A percentile compares a stretch with the other conserved stretches of the same genome.
Conservation (phyloP, 2,113 vertebrate species). For the Delphinapterus leucas region DNA sequence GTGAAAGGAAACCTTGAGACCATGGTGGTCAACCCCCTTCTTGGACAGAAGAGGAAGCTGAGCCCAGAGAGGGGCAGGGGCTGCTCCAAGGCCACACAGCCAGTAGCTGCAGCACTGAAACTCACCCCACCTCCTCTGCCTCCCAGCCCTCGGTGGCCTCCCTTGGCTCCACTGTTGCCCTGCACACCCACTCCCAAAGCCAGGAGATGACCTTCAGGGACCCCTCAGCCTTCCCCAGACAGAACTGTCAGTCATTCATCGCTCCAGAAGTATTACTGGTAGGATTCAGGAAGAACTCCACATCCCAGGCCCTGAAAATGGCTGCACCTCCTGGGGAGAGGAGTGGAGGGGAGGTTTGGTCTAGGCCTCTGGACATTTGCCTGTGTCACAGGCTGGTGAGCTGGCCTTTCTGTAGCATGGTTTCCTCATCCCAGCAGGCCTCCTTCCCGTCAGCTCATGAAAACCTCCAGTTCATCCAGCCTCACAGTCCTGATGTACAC, state of each 20-base stretch:
- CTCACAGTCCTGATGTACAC: background rate
- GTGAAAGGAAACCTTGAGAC: background rate
- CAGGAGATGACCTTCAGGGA: background rate
- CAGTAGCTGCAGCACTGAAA: background rate
- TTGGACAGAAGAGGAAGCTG: background rate
- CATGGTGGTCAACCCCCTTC: background rate
- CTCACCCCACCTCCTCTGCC: background rate
- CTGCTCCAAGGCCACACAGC: background rate
- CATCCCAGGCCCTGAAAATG: background rate
- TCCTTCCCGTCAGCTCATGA: background rate
- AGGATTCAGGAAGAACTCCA: background rate
- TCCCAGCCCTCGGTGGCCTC: background rate
- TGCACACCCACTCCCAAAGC: background rate
- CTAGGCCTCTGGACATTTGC: background rate
- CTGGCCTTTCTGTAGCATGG: background rate
- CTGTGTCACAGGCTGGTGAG: background rate
- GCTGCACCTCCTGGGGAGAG: background rate
- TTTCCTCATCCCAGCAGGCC: background rate
- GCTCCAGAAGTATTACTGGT: background rate
- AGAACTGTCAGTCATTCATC: background rate
- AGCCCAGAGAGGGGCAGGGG: background rate
- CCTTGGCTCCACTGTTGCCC: background rate
- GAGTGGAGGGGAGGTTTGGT: background rate
- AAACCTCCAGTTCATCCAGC: background rate
- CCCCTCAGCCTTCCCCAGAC: background rate